Evolutionary conservation across 2,113 vertebrate species (phyloP).

Genomic region (Athene cunicularia): DNA sequence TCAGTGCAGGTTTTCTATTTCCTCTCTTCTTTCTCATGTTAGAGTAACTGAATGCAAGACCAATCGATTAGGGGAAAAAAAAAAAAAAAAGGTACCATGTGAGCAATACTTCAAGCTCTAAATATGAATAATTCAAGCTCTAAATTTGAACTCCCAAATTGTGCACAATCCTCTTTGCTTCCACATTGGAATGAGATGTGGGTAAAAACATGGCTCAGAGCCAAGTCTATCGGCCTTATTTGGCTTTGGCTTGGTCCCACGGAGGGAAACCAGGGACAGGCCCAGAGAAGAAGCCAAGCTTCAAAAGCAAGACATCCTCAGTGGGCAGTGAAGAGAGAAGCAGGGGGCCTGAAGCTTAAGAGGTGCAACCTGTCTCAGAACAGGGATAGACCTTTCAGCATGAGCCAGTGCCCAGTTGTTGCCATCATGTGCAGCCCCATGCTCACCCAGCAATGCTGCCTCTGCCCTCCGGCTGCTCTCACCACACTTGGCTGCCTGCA

Average conservation of each 20-base stretch:
- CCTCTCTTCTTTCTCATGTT: background rate
- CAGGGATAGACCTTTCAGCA: background rate
- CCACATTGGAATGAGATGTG: background rate
- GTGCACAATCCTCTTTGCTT: accelerated
- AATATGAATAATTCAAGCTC: background rate
- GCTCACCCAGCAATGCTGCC: accelerated
- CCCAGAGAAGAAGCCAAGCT: background rate
- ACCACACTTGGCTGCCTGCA: background rate
- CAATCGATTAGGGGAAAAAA: background rate
- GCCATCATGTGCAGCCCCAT: accelerated
- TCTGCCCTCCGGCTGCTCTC: background rate
- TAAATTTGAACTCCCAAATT: background rate
- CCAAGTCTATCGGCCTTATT: background rate
- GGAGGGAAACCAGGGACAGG: background rate
- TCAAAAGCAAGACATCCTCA: background rate
- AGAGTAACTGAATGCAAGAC: background rate
- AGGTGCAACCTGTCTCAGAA: background rate
- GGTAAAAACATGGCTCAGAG: background rate
- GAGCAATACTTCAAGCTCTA: background rate
- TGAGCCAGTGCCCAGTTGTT: background rate
- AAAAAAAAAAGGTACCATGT: background rate
- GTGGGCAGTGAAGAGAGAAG: background rate
- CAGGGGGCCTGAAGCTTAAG: background rate
- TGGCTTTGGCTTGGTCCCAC: background rate
- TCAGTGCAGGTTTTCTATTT: background rate